phyloP scores from a whole-genome alignment of 2,888 invertebrate species.

The Palloptera scutellata region DNA sequence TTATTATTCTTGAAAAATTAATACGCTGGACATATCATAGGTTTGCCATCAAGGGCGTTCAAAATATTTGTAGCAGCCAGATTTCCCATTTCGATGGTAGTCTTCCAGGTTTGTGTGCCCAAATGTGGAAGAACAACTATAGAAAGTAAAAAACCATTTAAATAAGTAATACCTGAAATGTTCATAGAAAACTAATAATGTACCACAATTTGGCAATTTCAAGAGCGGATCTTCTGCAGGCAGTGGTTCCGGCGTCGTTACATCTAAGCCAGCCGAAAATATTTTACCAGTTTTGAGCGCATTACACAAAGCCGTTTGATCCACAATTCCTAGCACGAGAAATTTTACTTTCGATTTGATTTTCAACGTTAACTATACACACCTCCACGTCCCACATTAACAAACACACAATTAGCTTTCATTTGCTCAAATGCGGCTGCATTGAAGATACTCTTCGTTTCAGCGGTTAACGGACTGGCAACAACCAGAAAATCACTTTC shows the following conservation, averaged over 20 bases:
- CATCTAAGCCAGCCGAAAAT: conserved; percentile 90
- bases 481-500: conserved; percentile 88
- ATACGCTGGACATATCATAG: conserved; percentile 71
- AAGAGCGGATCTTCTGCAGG: conserved; percentile 81
- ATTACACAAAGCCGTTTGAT: conserved; percentile 80
- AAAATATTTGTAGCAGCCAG: conserved; percentile 82
- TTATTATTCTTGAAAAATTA: conserved; percentile 36
- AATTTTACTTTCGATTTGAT: neutral
- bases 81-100: conserved; percentile 81
- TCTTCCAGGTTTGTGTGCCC: conserved; percentile 82
- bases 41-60: conserved; percentile 75
- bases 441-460: conserved; percentile 83
- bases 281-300: conserved; percentile 79
- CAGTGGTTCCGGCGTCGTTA: conserved; percentile 90
- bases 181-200: conserved; percentile 15
- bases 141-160: conserved; percentile 12
- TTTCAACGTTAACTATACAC: conserved; percentile 28
- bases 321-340: conserved; percentile 68
- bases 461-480: conserved; percentile 78
- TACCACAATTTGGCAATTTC: conserved; percentile 82
- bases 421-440: conserved; percentile 80
- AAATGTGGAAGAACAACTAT: conserved; percentile 85
- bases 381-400: conserved; percentile 86
- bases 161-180: neutral
- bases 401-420: conserved; percentile 84